Conservation (phyloP, 2,888 invertebrate genomes). For the Lochmaea capreae region DNA sequence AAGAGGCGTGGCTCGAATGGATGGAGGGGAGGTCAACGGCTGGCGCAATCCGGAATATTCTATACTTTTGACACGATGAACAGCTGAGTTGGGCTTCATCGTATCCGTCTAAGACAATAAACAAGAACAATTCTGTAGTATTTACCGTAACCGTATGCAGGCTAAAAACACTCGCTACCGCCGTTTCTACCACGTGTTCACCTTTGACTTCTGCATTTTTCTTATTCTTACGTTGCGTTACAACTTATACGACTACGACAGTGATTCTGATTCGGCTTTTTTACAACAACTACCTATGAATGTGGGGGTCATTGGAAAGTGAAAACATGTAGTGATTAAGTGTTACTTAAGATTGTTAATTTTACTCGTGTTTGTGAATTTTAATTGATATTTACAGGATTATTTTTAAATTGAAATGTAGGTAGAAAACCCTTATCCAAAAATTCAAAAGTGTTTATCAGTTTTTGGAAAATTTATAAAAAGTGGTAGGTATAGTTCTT, state of each 20-base stretch:
- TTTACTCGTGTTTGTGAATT: conserved; percentile 6
- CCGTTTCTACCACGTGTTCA: conserved; percentile 40
- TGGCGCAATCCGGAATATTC: conserved; percentile 25
- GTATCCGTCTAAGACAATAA: conserved; percentile 27
- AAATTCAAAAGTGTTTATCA: background rate
- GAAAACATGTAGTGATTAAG: conserved; percentile 4
- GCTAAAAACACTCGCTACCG: conserved; percentile 31
- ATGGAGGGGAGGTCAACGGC: conserved; percentile 52
- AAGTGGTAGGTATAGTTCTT: too few species aligned
- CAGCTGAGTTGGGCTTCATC: conserved; percentile 13
- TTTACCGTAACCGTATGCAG: conserved; percentile 23
- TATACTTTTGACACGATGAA: conserved; percentile 10
- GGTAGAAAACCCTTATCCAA: background rate
- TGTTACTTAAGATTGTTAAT: background rate
- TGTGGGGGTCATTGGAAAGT: conserved; percentile 7
- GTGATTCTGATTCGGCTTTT: conserved; percentile 23
- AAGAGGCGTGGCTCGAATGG: conserved; percentile 60
- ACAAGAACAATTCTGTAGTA: conserved; percentile 36
- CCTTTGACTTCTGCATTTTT: conserved; percentile 32
- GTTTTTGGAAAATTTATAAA: background rate
- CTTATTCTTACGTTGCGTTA: conserved; percentile 14
- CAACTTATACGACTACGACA: conserved; percentile 12
- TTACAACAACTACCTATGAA: conserved; percentile 11
- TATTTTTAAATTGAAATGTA: background rate
- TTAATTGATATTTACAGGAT: background rate